A percentile compares a stretch with the other conserved stretches of the same genome.
phyloP scores from a whole-genome alignment of 2,113 vertebrate genomes.

The Trachemys scripta region DNA sequence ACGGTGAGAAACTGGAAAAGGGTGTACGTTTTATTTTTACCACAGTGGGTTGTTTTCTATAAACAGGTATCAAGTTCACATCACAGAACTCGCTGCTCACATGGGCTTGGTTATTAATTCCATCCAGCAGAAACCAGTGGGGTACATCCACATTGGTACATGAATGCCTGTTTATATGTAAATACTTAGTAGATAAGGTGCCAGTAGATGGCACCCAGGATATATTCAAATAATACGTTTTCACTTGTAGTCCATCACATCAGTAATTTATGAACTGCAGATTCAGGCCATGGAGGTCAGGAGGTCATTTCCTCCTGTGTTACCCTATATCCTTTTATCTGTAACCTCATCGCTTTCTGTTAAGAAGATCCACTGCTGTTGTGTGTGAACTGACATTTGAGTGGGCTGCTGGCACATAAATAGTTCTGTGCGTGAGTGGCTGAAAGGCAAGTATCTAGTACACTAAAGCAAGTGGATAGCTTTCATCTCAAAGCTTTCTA shows the following conservation, averaged over 20 bases:
- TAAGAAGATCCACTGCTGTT: neutral
- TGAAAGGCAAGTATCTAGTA: neutral
- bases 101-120: neutral
- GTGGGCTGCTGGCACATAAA: neutral
- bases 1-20: neutral
- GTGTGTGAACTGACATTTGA: neutral
- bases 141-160: neutral
- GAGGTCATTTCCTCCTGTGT: neutral
- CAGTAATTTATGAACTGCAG: neutral
- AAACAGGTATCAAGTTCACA: neutral
- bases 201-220: constrained; percentile 65
- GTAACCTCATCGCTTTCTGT: neutral
- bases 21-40: neutral
- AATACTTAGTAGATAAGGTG: neutral
- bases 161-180: neutral
- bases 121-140: neutral
- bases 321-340: neutral
- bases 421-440: accelerated
- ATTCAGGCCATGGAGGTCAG: neutral
- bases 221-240: neutral
- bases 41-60: neutral
- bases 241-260: neutral
- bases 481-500: accelerated
- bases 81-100: neutral
- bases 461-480: neutral